phyloP scores from a whole-genome alignment of 2,113 vertebrate species.

The Hypanus sabinus region DNA sequence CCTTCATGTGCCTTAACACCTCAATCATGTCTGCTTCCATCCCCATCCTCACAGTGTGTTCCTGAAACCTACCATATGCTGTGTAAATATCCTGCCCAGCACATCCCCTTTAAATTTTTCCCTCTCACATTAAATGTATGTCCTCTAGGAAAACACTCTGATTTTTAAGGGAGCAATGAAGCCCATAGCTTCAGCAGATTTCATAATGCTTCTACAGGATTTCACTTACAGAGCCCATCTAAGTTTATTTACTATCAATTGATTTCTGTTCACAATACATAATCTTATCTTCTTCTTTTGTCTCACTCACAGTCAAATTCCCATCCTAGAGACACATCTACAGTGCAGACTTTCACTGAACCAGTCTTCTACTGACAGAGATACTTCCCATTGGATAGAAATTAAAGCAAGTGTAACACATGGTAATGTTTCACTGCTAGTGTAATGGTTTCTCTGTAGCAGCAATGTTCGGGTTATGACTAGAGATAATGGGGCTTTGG shows the following conservation, averaged over 20 bases:
- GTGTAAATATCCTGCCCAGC: too few species aligned
- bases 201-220: not conserved
- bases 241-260: not conserved
- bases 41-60: too few species aligned
- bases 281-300: not conserved
- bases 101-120: too few species aligned
- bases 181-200: not conserved
- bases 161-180: not conserved
- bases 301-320: not conserved
- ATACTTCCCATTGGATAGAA: not conserved
- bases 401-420: not conserved
- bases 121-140: too few species aligned
- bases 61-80: too few species aligned
- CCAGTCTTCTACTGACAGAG: not conserved
- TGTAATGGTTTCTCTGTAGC: too few species aligned
- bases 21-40: too few species aligned
- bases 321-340: not conserved
- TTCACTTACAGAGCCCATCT: not conserved
- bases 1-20: not conserved
- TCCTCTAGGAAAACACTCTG: too few species aligned
- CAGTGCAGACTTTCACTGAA: not conserved
- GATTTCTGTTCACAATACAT: not conserved
- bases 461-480: too few species aligned
- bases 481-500: too few species aligned
- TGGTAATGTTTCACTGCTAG: too few species aligned